Percentiles rank a stretch among this genome's conserved stretches.
phyloP scores from a whole-genome alignment of 92 coral and sea anemone genomes.

The Montipora capitata region DNA sequence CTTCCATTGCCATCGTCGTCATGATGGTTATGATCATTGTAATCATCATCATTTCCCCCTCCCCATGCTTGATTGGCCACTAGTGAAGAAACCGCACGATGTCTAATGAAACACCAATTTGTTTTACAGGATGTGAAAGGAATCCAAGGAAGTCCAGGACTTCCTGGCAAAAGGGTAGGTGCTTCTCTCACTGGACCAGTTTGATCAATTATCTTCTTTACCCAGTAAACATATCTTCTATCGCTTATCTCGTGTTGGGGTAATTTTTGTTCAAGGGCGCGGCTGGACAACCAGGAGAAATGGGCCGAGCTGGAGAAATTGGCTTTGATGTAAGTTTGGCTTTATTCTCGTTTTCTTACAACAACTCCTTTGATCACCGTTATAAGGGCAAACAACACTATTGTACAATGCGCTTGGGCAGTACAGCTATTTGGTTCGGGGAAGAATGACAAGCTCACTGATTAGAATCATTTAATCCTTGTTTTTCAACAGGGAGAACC shows the following conservation, averaged over 20 bases:
- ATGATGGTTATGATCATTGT: background rate
- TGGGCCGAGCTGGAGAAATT: conserved; percentile 39
- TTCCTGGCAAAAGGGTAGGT: conserved; percentile 60
- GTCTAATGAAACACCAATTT: background rate
- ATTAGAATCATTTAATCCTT: background rate
- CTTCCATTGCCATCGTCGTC: background rate
- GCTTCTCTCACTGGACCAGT: background rate
- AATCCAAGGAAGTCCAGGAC: conserved; percentile 40
- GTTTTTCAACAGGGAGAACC: conserved; percentile 67
- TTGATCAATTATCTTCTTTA: background rate
- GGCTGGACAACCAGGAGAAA: conserved; percentile 33
- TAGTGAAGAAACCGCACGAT: background rate
- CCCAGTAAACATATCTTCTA: too few species aligned
- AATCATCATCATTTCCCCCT: background rate
- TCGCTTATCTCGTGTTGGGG: background rate
- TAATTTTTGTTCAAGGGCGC: conserved; percentile 5
- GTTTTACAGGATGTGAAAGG: conserved; percentile 59
- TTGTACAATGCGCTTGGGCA: background rate
- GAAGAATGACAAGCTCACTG: too few species aligned
- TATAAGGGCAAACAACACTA: background rate
- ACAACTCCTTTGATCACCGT: background rate
- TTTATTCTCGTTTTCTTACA: background rate
- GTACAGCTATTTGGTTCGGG: background rate
- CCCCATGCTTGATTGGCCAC: background rate
- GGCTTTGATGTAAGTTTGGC: conserved; percentile 33